These are phyloP conservation scores for Eremophila alpestris DNA, from an alignment of 2,797 vertebrate species.

Conservation along the genomic window DNA sequence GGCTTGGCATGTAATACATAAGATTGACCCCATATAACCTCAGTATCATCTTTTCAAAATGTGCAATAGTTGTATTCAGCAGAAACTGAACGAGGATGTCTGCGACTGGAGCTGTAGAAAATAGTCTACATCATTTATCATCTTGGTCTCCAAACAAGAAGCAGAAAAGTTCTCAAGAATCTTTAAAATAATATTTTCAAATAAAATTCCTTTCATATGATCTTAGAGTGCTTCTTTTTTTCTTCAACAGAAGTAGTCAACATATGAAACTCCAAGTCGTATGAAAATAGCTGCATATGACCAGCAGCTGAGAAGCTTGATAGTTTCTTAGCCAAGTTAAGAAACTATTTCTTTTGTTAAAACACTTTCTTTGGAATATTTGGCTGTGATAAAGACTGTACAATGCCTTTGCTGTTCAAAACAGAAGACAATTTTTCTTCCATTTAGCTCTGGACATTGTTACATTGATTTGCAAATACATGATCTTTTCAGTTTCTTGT, in stretches of 20 bases:
- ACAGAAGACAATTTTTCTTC: background rate
- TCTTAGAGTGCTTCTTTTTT: background rate
- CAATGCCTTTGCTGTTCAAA: background rate
- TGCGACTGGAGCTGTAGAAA: background rate
- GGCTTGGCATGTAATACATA: background rate
- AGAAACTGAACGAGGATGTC: background rate
- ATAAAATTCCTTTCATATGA: background rate
- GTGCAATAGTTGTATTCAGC: background rate
- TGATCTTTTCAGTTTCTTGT: background rate
- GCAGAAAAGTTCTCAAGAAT: background rate
- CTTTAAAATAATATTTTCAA: background rate
- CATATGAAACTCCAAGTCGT: background rate
- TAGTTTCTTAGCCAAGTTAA: background rate
- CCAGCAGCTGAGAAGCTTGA: background rate
- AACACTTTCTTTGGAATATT: background rate
- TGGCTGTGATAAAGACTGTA: background rate
- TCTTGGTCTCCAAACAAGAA: background rate
- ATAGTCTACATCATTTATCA: background rate
- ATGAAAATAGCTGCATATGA: background rate
- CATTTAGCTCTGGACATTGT: background rate
- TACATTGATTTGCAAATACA: background rate
- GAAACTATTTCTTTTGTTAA: background rate
- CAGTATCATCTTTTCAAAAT: background rate
- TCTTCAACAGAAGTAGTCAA: background rate
- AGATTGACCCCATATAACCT: background rate